Evolutionary conservation across 2,888 invertebrate species (phyloP), one percentile per base, ranked within the genome.

Genomic region (Calliphora vomitoria): DNA sequence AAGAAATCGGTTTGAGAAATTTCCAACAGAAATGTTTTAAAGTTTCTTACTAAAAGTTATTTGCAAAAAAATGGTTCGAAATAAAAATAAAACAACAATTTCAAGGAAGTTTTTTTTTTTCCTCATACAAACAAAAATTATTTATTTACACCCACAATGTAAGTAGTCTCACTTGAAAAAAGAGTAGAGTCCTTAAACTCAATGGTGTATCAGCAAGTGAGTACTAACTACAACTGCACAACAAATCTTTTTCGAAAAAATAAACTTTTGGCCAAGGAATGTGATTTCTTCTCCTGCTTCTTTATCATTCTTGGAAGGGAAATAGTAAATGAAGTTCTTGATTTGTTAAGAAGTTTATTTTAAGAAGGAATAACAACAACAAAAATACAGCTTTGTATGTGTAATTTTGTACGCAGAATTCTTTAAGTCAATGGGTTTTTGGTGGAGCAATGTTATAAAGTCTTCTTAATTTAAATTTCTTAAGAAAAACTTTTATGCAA

Each of bases 321-420:
- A 20, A 8, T 60, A n/a, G 20, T 64, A 53, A 79, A 79, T 74
- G 18, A 74, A 85, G 55, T 80, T 85, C 31, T 53, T 66, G 79
- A 60, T 68, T 72, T 80, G 31, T 66, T 71, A 58, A 31, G 38
- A 74, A 74, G 66, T 74, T 79, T 74, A 58, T 85, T 82, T 82
- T 35, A 10, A 11, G 15, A 11, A 53, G 35, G 11, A 25, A 58
- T 1, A 11, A 11, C 0, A 13, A n/a, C n/a, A n/a, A n/a, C n/a
- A 58, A 62, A 35, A 62, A 35, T 35, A 15, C 6, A 35, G 5
- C n/a, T 58, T 44, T 18, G 15, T 58, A 66, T 47, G 20, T 47
- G 31, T 15, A 25, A 31, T 20, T 55, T 55, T 11, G 4, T 47
- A 31, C 6, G 69, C 15, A 13, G 0, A 13, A 58, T 18, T 38